These are phyloP conservation scores for Anthrax anthrax DNA, from an alignment of 2,888 invertebrate species.

Conservation along the genomic window DNA sequence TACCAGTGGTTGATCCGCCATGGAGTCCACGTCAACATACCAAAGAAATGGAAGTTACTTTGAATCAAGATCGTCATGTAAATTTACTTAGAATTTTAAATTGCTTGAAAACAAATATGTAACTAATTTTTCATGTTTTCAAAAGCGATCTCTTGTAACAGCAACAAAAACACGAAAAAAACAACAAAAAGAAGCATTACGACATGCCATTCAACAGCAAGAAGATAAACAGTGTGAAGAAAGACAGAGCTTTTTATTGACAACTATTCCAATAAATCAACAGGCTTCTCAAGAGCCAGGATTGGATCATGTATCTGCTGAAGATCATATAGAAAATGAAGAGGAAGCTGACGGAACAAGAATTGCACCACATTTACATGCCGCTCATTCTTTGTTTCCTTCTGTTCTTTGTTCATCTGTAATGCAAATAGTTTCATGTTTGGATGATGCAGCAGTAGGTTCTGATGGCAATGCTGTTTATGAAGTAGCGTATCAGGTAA, in stretches of 20 bases:
- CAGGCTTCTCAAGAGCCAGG: constrained; percentile 96
- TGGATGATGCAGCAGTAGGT: constrained; percentile 94
- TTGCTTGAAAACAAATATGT: background rate
- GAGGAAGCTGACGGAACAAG: constrained; percentile 56
- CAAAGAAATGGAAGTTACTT: constrained; percentile 96
- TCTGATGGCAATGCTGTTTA: constrained; percentile 90
- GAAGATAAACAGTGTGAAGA: constrained; percentile 93
- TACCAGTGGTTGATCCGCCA: constrained; percentile 94
- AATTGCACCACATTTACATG: constrained; percentile 70
- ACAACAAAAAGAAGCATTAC: constrained; percentile 96
- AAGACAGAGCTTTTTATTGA: constrained; percentile 86
- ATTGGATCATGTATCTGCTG: constrained; percentile 64
- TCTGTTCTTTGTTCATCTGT: constrained; percentile 93
- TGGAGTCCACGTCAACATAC: constrained; percentile 98
- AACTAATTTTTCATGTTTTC: constrained; percentile 9
- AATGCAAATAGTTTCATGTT: constrained; percentile 80
- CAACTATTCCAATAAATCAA: constrained; percentile 86
- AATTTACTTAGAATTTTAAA: constrained; percentile 23
- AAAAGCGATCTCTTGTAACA: constrained; percentile 82
- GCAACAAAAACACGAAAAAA: constrained; percentile 98
- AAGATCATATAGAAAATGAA: constrained; percentile 75
- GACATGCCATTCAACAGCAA: constrained; percentile 85
- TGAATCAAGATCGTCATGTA: constrained; percentile 94
- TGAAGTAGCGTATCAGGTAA: constrained; percentile 87
- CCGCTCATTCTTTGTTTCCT: constrained; percentile 90